Evolutionary conservation across 2,888 invertebrate genomes (phyloP).

Genomic region (Acanthoscelides obtectus): DNA sequence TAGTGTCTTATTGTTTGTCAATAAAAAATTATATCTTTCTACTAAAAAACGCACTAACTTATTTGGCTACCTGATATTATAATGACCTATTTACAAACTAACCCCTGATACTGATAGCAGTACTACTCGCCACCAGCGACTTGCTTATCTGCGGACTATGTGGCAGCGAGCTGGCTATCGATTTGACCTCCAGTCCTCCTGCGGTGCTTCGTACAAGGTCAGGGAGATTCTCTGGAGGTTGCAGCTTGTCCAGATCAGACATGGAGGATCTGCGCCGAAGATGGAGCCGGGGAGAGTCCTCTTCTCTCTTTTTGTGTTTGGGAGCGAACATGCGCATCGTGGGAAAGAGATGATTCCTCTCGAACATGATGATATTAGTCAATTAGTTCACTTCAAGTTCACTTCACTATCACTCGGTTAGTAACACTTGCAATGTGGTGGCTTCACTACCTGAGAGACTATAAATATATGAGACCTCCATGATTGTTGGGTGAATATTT

Average conservation of each 20-base stretch:
- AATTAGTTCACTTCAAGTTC: background rate
- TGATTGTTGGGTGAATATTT: too few species aligned
- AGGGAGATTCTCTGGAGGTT: constrained; percentile 34
- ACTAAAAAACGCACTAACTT: too few species aligned
- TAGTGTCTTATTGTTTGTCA: too few species aligned
- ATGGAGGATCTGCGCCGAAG: constrained; percentile 68
- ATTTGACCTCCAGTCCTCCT: constrained; percentile 44
- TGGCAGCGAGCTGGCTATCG: constrained; percentile 48
- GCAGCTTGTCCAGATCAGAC: constrained; percentile 66
- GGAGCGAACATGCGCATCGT: background rate
- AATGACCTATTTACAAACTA: constrained; percentile 11
- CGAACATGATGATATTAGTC: background rate
- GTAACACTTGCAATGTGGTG: background rate
- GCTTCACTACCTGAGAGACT: too few species aligned
- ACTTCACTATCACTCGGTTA: background rate
- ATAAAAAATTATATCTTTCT: too few species aligned
- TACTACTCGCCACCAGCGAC: constrained; percentile 43
- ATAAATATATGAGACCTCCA: background rate
- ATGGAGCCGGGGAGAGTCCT: constrained; percentile 41
- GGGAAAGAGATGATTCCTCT: background rate
- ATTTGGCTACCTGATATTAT: too few species aligned
- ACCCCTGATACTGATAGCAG: constrained; percentile 35
- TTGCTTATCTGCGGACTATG: constrained; percentile 53
- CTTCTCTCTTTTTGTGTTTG: background rate
- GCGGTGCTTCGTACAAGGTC: constrained; percentile 51